A percentile compares a stretch with the other conserved stretches of the same genome.
phyloP scores from a whole-genome alignment of 2,113 vertebrate species.

The Bothrops jararaca region DNA sequence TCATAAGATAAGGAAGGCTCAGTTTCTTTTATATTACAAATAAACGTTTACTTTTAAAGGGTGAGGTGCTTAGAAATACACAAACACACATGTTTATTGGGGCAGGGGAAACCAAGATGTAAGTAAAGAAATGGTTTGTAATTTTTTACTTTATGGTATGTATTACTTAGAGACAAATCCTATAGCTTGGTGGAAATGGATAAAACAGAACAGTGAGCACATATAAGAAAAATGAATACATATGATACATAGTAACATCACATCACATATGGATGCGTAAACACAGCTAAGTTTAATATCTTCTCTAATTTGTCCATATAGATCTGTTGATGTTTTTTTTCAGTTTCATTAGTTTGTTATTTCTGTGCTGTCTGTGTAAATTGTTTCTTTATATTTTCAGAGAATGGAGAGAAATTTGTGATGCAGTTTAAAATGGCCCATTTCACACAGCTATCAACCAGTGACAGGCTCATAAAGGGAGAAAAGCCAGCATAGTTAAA shows the following conservation, averaged over 20 bases:
- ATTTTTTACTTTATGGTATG: too few species aligned
- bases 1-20: too few species aligned
- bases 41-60: too few species aligned
- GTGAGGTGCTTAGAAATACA: too few species aligned
- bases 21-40: too few species aligned
- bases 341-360: neutral
- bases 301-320: neutral
- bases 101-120: too few species aligned
- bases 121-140: too few species aligned
- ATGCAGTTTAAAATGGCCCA: neutral
- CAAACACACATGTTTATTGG: too few species aligned
- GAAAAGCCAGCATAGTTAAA: neutral
- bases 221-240: neutral
- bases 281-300: neutral
- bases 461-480: neutral
- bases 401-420: neutral
- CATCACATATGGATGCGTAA: neutral
- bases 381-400: neutral
- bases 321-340: neutral
- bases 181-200: too few species aligned
- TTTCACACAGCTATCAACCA: neutral
- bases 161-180: too few species aligned
- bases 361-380: neutral
- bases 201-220: too few species aligned
- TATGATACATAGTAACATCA: neutral